Conservation (phyloP, 2,797 vertebrate genomes). For the Thaleichthys pacificus region DNA sequence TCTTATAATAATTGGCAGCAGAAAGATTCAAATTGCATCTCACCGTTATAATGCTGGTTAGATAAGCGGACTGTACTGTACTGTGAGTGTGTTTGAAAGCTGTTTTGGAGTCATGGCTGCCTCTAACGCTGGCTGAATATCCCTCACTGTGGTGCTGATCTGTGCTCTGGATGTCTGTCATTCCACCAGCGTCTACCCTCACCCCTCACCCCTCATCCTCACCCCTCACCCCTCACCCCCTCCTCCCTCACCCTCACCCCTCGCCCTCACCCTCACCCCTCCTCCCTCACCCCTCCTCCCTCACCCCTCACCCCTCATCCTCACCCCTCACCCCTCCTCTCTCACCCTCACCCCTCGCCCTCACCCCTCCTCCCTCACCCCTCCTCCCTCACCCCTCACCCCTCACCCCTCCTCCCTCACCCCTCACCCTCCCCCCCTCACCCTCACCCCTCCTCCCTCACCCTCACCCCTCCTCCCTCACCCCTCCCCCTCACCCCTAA, state of each 20-base stretch:
- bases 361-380: too few species aligned
- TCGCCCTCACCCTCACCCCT: slow-evolving; percentile 12
- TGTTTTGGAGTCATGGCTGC: slow-evolving; percentile 3
- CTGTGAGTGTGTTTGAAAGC: background rate
- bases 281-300: too few species aligned
- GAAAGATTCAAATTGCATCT: too few species aligned
- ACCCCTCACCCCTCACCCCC: too few species aligned
- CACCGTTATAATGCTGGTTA: background rate
- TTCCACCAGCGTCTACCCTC: slow-evolving; percentile 38
- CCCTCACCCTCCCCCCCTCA: too few species aligned
- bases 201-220: background rate
- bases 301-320: too few species aligned
- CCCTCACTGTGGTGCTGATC: slow-evolving; percentile 62
- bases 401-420: background rate
- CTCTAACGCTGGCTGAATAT: slow-evolving; percentile 54
- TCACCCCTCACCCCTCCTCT: slow-evolving; percentile 11
- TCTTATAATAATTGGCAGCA: too few species aligned
- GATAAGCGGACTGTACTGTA: background rate
- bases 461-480: background rate
- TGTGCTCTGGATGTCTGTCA: slow-evolving; percentile 54
- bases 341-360: too few species aligned
- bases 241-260: background rate
- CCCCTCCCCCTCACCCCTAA: slow-evolving; percentile 17
- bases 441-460: too few species aligned
- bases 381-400: slow-evolving; percentile 25